phyloP scores from a whole-genome alignment of 2,797 vertebrate genomes.

The Brachymystax lenok region DNA sequence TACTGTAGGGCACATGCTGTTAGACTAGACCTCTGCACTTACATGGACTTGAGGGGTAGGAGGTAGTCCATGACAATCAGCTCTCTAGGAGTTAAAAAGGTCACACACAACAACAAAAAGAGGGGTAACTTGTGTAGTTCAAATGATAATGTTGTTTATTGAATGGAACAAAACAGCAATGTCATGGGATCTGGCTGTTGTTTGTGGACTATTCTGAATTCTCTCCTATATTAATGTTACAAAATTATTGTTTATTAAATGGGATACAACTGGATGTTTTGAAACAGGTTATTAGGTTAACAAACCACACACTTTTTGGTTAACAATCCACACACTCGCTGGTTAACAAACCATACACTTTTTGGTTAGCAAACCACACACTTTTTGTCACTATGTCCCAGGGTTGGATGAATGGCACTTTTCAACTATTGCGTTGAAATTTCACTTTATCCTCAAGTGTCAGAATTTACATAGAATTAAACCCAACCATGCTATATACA shows the following conservation, averaged over 20 bases:
- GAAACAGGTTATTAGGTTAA: slow-evolving; percentile 55
- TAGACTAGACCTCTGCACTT: slow-evolving; percentile 68
- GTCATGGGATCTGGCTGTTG: not conserved
- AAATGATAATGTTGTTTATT: slow-evolving; percentile 6
- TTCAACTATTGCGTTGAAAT: not conserved
- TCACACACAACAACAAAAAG: slow-evolving; percentile 61
- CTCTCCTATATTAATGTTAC: not conserved
- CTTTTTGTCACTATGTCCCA: no score
- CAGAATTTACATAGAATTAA: not conserved
- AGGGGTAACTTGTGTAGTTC: slow-evolving; percentile 30
- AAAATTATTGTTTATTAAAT: slow-evolving; percentile 15
- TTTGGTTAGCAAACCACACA: no score
- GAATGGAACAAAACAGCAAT: not conserved
- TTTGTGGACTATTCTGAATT: not conserved
- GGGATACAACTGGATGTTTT: slow-evolving; percentile 5
- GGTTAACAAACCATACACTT: not conserved
- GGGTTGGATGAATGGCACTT: not conserved
- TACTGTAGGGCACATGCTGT: slow-evolving; percentile 47
- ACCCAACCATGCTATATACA: not conserved
- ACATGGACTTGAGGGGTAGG: slow-evolving; percentile 90
- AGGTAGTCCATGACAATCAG: slow-evolving; percentile 85
- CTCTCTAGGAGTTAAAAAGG: slow-evolving; percentile 75
- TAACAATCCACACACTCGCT: slow-evolving; percentile 22
- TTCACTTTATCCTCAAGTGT: not conserved
- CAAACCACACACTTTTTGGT: not conserved